Percentiles rank a stretch among this genome's conserved stretches.
Evolutionary conservation across 2,888 invertebrate species (phyloP).

Genomic region (Eupelmus urozonus): DNA sequence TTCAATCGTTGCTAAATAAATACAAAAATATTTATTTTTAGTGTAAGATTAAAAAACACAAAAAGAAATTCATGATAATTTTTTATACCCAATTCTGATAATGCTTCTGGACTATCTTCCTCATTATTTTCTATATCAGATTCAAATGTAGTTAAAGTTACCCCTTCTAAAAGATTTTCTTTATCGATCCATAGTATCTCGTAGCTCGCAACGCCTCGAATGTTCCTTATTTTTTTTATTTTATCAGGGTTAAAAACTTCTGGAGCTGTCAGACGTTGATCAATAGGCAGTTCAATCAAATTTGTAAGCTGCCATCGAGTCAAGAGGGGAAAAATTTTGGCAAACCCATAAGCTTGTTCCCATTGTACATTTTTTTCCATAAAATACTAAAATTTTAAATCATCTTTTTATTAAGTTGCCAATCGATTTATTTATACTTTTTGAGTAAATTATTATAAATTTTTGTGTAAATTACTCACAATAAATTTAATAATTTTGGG

Average conservation of each 20-base stretch:
- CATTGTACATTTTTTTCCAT: slow-evolving; percentile 84
- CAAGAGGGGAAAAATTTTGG: slow-evolving; percentile 86
- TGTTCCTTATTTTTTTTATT: slow-evolving; percentile 80
- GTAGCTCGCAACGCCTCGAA: slow-evolving; percentile 82
- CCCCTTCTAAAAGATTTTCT: slow-evolving; percentile 79
- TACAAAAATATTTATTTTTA: slow-evolving; percentile 68
- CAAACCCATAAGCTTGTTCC: slow-evolving; percentile 87
- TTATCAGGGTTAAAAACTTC: slow-evolving; percentile 77
- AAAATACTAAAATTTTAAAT: slow-evolving; percentile 79
- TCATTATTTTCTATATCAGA: slow-evolving; percentile 62
- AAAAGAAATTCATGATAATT: not conserved
- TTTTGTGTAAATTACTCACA: slow-evolving; percentile 79
- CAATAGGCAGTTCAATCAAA: slow-evolving; percentile 66
- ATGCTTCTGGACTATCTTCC: slow-evolving; percentile 43
- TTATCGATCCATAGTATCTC: slow-evolving; percentile 86
- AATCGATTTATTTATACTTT: not conserved
- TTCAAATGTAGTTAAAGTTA: slow-evolving; percentile 74
- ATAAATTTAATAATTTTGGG: slow-evolving; percentile 86
- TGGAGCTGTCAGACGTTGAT: slow-evolving; percentile 60
- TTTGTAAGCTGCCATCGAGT: slow-evolving; percentile 87
- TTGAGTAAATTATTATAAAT: slow-evolving; percentile 2
- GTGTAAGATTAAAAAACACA: not conserved
- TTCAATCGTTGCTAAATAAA: slow-evolving; percentile 82
- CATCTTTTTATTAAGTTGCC: slow-evolving; percentile 7
- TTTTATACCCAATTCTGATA: slow-evolving; percentile 50